Base-by-base conservation (phyloP, 1,140 invertebrate species). In the Lepidurus apus region DNA sequence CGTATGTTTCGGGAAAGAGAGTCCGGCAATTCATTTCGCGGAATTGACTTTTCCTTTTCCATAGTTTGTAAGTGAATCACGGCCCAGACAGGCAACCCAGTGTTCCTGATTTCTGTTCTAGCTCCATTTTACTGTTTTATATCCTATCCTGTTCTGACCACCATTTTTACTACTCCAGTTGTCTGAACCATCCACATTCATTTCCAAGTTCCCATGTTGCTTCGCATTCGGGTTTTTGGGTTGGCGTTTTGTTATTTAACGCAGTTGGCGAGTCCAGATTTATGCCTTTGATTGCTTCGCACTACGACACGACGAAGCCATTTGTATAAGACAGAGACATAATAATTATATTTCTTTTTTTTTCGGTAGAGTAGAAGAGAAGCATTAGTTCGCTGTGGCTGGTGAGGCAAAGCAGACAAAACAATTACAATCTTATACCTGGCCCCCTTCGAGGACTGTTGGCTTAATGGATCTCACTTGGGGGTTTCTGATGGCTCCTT, bases 341-440 rank as follows among this genome's bases (percentile, higher is more conserved):
- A 17, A 65, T n/a, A 10, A 21, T 17, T 9, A 65, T n/a, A 10
- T 7, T 17, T 9, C 53, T 65, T 65, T 65, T 1, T 65, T 7
- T n/a, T 13, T 65, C 5, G 1, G 5, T 21, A 1, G 6, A 13
- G 1, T 65, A 5, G 53, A n/a, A 47, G 2, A 10, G 10, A 9
- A n/a, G 13, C 53, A 65, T 65, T 65, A 21, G 53, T n/a, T 65
- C 17, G 53, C 53, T 65, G 53, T 65, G 53, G 53, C 53, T n/a
- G 53, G 7, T 21, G 13, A 65, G 21, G 8, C 10, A 65, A 65
- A 13, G 13, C 53, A 65, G 53, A 13, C 53, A 65, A 65, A 65
- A 65, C 13, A 65, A 65, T 17, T 65, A 65, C 53, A 4, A 65
- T n/a, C 13, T 65, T 65, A 65, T 21, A 34, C 53, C 17, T 65